phyloP scores from a whole-genome alignment of 2,797 vertebrate species.

The Meriones psammophilus region DNA sequence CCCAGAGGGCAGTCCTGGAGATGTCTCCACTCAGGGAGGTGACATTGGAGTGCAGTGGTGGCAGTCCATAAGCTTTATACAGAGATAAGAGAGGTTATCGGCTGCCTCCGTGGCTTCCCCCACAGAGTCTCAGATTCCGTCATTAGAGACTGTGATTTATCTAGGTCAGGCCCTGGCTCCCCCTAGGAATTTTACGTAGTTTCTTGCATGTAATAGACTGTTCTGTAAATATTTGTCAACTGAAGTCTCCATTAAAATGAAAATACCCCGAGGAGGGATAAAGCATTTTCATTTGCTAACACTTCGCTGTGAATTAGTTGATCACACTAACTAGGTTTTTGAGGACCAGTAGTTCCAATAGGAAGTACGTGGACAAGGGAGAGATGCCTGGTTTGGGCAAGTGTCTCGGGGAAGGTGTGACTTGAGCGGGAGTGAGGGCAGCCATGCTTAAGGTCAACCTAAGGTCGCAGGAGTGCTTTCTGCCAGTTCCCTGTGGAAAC shows the following conservation, averaged over 20 bases:
- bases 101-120: background rate
- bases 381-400: background rate
- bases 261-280: slow-evolving; percentile 62
- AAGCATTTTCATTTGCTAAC: slow-evolving; percentile 49
- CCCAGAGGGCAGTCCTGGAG: background rate
- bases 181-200: slow-evolving; percentile 62
- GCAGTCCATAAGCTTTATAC: background rate
- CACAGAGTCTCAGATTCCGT: background rate
- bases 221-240: slow-evolving; percentile 79
- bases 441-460: background rate
- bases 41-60: background rate
- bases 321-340: slow-evolving; percentile 46
- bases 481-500: background rate
- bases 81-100: background rate
- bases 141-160: slow-evolving; percentile 63
- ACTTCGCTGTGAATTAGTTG: slow-evolving; percentile 62
- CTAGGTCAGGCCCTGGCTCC: slow-evolving; percentile 19
- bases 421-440: background rate
- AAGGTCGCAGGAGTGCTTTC: background rate
- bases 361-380: background rate
- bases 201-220: slow-evolving; percentile 72
- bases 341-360: background rate
- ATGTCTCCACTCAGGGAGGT: background rate
- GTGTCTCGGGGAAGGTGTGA: background rate
- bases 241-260: slow-evolving; percentile 65